Evolutionary conservation across 2,797 vertebrate species (phyloP).

Genomic region (Dromococcyx pavoninus): DNA sequence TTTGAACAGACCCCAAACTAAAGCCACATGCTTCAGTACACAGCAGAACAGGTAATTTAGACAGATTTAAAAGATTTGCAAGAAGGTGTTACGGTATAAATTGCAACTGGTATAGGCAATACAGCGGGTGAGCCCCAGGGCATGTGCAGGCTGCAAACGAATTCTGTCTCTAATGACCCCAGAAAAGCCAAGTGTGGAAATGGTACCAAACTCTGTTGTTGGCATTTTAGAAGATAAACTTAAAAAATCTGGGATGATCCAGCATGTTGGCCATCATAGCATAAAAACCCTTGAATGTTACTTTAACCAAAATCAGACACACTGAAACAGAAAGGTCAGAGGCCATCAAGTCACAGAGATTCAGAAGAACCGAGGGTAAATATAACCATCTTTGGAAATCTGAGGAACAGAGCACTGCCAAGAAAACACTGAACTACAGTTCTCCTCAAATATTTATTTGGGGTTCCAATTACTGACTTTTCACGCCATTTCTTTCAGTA

Average conservation of each 20-base stretch:
- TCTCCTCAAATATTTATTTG: conserved; percentile 24
- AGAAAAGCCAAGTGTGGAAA: background rate
- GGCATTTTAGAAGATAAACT: background rate
- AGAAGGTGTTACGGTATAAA: background rate
- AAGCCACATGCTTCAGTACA: background rate
- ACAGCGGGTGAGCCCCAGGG: background rate
- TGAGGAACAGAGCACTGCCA: background rate
- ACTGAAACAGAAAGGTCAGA: background rate
- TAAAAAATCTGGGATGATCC: background rate
- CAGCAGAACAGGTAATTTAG: background rate
- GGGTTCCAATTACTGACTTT: conserved; percentile 16
- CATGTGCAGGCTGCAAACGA: background rate
- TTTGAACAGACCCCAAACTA: background rate
- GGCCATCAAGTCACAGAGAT: background rate
- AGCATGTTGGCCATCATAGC: background rate
- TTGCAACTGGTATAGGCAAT: background rate
- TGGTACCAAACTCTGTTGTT: background rate
- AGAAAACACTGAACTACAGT: background rate
- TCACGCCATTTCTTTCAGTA: background rate
- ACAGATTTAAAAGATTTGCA: background rate
- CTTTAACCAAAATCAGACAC: background rate
- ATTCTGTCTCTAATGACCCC: background rate
- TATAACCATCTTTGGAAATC: background rate
- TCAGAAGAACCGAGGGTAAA: background rate
- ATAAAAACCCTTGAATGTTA: background rate